Conservation (phyloP, 2,797 vertebrate genomes). For the Danionella dracula region DNA sequence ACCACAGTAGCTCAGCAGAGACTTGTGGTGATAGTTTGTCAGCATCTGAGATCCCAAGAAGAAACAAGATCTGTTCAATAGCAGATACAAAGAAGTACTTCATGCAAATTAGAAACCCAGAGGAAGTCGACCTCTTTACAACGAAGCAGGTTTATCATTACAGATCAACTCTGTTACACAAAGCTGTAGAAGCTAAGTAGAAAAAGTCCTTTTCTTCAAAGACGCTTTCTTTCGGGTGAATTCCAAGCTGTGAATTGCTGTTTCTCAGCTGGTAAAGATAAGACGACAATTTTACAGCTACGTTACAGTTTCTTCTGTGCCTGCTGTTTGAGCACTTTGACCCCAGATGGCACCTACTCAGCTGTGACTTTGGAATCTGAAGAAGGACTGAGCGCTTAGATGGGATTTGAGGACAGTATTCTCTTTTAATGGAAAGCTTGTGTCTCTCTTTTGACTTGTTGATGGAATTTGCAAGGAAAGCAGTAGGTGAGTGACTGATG, state of each 20-base stretch:
- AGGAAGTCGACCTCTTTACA: constrained; percentile 26
- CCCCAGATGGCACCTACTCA: constrained; percentile 52
- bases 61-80: constrained; percentile 19
- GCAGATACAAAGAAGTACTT: constrained; percentile 28
- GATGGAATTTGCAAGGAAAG: not conserved
- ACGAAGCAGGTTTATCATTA: constrained; percentile 25
- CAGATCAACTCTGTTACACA: not conserved
- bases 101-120: constrained; percentile 32
- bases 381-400: not conserved
- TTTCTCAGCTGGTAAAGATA: constrained; percentile 5
- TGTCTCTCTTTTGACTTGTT: constrained; percentile 2
- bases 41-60: constrained; percentile 15
- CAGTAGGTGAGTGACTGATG: constrained; percentile 26
- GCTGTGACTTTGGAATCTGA: constrained; percentile 50
- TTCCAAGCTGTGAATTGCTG: constrained; percentile 33
- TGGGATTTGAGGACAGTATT: not conserved
- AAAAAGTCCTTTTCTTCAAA: constrained; percentile 18
- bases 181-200: not conserved
- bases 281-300: not conserved
- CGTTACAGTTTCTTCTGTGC: constrained; percentile 2
- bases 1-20: not conserved
- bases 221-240: constrained; percentile 32
- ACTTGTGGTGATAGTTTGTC: not conserved
- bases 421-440: not conserved
- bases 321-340: constrained; percentile 62